Evolutionary conservation across 1,140 invertebrate species (phyloP).

Genomic region (Ylistrum balloti): DNA sequence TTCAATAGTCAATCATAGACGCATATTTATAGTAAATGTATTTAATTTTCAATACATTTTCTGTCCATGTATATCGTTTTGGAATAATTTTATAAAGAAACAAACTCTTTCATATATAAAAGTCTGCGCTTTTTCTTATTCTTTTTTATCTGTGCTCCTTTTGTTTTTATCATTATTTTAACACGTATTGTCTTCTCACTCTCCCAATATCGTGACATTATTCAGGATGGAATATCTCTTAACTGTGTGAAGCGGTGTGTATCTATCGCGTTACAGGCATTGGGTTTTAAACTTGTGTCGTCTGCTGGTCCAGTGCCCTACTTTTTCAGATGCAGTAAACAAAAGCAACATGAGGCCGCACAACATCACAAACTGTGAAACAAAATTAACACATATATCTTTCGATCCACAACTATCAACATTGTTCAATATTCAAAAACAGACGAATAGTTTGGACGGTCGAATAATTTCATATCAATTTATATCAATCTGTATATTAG

Average conservation of each 20-base stretch:
- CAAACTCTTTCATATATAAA: too few species aligned
- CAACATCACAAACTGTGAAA: not conserved
- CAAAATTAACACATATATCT: not conserved
- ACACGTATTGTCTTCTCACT: too few species aligned
- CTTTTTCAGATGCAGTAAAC: constrained; percentile 33
- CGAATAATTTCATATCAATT: constrained; percentile 9
- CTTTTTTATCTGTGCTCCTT: too few species aligned
- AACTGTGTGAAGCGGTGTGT: not conserved
- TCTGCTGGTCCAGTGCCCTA: constrained; percentile 15
- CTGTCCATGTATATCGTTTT: too few species aligned
- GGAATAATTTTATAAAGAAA: too few species aligned
- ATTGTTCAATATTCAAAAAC: not conserved
- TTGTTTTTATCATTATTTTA: too few species aligned
- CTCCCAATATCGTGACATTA: not conserved
- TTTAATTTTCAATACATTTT: too few species aligned
- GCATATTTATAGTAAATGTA: too few species aligned
- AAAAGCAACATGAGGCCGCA: not conserved
- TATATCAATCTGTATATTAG: not conserved
- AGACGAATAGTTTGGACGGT: not conserved
- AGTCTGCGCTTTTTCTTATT: too few species aligned
- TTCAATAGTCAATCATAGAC: too few species aligned
- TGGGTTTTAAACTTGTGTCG: constrained; percentile 33
- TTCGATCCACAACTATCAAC: not conserved
- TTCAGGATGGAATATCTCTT: not conserved
- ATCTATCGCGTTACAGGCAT: not conserved